Percentiles rank a stretch among this genome's conserved stretches.
Conservation (phyloP, 1,140 invertebrate species). For the Drosophila ananassae region DNA sequence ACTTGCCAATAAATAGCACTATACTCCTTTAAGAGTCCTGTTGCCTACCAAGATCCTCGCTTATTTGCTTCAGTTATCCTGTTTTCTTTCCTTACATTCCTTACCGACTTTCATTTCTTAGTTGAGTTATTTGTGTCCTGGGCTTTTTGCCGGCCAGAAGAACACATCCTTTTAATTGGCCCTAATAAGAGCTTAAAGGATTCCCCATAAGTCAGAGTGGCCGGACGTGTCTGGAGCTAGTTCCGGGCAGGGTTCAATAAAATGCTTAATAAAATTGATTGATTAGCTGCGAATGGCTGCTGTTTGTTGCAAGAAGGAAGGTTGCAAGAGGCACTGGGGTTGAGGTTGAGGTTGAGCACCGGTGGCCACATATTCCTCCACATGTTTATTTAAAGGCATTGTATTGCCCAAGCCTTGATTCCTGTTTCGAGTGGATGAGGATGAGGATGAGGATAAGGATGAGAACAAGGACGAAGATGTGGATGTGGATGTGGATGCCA, state of each 20-base stretch:
- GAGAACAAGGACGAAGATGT: no score
- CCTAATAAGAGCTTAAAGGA: constrained; percentile 57
- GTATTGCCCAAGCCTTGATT: constrained; percentile 28
- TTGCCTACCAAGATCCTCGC: not conserved
- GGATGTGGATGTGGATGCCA: constrained; percentile 9
- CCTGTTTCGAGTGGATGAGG: constrained; percentile 35
- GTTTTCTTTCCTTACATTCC: not conserved
- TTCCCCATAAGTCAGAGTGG: constrained; percentile 21
- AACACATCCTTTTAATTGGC: constrained; percentile 58
- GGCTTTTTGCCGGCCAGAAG: not conserved
- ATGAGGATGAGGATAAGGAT: not conserved
- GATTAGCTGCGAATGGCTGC: constrained; percentile 59
- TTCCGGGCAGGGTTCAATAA: constrained; percentile 46
- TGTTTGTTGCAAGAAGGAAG: not conserved
- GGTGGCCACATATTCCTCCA: constrained; percentile 38
- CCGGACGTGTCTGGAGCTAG: constrained; percentile 4
- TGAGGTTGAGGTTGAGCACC: not conserved
- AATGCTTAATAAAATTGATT: constrained; percentile 69
- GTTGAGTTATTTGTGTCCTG: not conserved
- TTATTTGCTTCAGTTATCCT: not conserved
- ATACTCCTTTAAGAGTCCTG: no score
- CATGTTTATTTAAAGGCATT: constrained; percentile 44
- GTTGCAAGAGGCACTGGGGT: not conserved
- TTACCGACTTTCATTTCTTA: not conserved
- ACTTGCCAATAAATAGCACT: no score